Percentiles rank a stretch among this genome's conserved stretches.
These are phyloP conservation scores for Drosophila rhopaloa DNA, from an alignment of 1,140 invertebrate species.

Conservation along the genomic window DNA sequence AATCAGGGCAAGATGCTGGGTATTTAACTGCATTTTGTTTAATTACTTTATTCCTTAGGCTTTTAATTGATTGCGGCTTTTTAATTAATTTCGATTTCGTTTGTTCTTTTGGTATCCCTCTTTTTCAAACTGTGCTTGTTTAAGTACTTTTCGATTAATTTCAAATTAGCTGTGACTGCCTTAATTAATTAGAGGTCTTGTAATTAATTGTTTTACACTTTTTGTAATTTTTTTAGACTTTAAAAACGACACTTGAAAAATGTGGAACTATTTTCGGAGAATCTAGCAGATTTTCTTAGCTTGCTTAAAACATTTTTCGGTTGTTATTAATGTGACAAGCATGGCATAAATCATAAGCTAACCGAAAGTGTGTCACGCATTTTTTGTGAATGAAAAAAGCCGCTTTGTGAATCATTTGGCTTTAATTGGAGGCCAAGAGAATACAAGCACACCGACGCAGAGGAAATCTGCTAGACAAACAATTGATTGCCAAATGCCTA, in stretches of 20 bases:
- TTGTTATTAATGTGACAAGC: constrained; percentile 58
- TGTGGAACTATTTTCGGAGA: constrained; percentile 31
- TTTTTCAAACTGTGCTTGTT: no score
- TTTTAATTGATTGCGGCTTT: constrained; percentile 18
- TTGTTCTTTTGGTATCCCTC: no score
- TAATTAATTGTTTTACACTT: constrained; percentile 17
- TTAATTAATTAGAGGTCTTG: constrained; percentile 18
- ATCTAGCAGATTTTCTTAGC: constrained; percentile 30
- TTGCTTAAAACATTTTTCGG: constrained; percentile 43
- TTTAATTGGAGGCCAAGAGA: constrained; percentile 51
- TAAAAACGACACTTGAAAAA: constrained; percentile 7
- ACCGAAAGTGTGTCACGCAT: constrained; percentile 49
- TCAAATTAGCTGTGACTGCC: constrained; percentile 6
- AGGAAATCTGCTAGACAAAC: constrained; percentile 63
- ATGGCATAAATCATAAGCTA: constrained; percentile 53
- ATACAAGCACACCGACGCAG: background rate
- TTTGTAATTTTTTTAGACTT: constrained; percentile 19
- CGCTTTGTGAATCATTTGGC: constrained; percentile 50
- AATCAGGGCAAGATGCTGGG: constrained; percentile 17
- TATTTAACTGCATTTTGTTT: constrained; percentile 32
- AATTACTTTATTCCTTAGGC: background rate
- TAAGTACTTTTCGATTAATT: background rate
- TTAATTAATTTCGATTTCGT: no score
- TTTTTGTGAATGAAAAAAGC: constrained; percentile 52
- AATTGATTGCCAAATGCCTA: constrained; percentile 66